phyloP scores from a whole-genome alignment of 2,888 invertebrate genomes.

The Synanthedon myopaeformis region DNA sequence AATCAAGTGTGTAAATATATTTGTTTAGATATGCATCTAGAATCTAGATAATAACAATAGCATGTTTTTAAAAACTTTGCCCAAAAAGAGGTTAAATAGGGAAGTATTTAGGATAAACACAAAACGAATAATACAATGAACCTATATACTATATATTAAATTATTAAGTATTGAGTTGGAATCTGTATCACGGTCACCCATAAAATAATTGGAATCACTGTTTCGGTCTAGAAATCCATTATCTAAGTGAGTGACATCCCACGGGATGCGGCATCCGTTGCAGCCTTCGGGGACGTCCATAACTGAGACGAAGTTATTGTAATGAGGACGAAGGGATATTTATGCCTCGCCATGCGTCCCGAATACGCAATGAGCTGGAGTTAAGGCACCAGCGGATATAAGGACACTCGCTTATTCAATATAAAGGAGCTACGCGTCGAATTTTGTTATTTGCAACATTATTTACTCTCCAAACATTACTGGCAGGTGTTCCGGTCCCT shows the following conservation, averaged over 20 bases:
- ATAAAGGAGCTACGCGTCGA: slow-evolving; percentile 24
- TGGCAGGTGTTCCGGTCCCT: slow-evolving; percentile 43
- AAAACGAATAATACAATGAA: too few relatives aligned
- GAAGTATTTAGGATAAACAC: too few relatives aligned
- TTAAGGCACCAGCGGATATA: slow-evolving; percentile 7
- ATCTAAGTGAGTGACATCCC: slow-evolving; percentile 54
- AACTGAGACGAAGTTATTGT: slow-evolving; percentile 52
- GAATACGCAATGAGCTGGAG: slow-evolving; percentile 52
- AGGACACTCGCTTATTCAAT: slow-evolving; percentile 29
- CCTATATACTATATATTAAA: background rate
- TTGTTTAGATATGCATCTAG: too few relatives aligned
- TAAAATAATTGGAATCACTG: slow-evolving; percentile 36
- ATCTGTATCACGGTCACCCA: slow-evolving; percentile 5
- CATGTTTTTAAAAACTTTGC: too few relatives aligned
- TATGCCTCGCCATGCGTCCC: slow-evolving; percentile 56
- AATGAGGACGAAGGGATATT: slow-evolving; percentile 66
- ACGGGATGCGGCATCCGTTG: slow-evolving; percentile 43
- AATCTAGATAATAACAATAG: too few relatives aligned
- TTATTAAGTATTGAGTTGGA: background rate
- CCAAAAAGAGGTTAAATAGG: too few relatives aligned
- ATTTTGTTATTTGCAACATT: slow-evolving; percentile 31
- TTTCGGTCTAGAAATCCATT: slow-evolving; percentile 56
- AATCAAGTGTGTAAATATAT: too few relatives aligned
- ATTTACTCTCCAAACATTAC: slow-evolving; percentile 41
- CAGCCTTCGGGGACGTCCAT: slow-evolving; percentile 45